Evolutionary conservation across 2,888 invertebrate species (phyloP).

Genomic region (Tetragnatha montana): DNA sequence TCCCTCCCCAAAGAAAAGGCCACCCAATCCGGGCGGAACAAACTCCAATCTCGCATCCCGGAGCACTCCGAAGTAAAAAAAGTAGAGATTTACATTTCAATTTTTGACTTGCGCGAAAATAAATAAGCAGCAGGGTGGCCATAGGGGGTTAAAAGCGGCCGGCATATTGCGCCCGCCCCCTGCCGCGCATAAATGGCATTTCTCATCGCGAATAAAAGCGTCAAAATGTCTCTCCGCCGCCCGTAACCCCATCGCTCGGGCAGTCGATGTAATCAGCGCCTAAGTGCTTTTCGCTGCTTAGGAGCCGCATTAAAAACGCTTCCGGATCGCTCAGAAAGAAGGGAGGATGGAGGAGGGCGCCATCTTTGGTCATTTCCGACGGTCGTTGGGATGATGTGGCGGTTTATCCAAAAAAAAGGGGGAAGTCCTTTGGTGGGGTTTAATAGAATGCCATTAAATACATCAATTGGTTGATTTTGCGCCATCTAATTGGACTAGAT

Average conservation of each 20-base stretch:
- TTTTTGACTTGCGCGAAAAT: conserved; percentile 31
- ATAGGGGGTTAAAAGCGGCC: conserved; percentile 36
- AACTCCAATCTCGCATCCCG: background rate
- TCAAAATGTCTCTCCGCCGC: conserved; percentile 21
- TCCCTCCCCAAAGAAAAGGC: no score
- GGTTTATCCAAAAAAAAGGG: background rate
- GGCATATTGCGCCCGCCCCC: conserved; percentile 41
- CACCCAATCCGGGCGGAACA: background rate
- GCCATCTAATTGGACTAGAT: no score
- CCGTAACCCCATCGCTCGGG: conserved; percentile 59
- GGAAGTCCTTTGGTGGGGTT: background rate
- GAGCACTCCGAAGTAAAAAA: background rate
- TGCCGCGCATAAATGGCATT: conserved; percentile 45
- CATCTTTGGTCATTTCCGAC: conserved; percentile 29
- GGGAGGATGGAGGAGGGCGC: background rate
- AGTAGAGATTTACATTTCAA: conserved; percentile 43
- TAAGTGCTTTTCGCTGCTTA: conserved; percentile 68
- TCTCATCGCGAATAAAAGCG: conserved; percentile 45
- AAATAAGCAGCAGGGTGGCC: conserved; percentile 4
- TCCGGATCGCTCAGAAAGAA: conserved; percentile 7
- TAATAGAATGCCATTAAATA: background rate
- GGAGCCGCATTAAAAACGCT: conserved; percentile 57
- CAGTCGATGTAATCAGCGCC: conserved; percentile 51
- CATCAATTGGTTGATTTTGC: no score
- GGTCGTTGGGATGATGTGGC: background rate